Conservation (phyloP, 2,113 vertebrate species). For the Ammodramus savannarum region DNA sequence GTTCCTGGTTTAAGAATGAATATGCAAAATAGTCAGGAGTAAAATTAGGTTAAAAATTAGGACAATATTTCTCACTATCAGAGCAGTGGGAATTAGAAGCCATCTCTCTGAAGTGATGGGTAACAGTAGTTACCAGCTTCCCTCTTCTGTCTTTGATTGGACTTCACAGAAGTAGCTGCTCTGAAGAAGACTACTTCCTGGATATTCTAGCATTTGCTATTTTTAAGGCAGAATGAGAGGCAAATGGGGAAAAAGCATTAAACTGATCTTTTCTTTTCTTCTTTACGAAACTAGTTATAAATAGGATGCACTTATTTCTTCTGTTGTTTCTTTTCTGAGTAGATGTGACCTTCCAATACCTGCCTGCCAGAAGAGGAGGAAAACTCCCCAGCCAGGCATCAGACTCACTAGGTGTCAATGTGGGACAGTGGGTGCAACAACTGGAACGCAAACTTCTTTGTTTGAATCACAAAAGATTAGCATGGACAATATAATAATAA, state of each 20-base stretch:
- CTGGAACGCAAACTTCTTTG: not conserved
- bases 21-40: not conserved
- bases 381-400: not conserved
- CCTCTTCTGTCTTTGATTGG: not conserved
- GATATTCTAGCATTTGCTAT: not conserved
- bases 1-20: not conserved
- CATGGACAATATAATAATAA: no score
- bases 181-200: not conserved
- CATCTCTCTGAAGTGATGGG: not conserved
- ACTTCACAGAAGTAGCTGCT: not conserved
- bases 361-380: not conserved
- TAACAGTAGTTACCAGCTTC: not conserved
- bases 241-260: not conserved
- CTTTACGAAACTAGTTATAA: not conserved
- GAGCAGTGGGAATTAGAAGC: not conserved
- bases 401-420: not conserved
- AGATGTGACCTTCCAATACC: not conserved
- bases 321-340: not conserved
- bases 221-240: not conserved
- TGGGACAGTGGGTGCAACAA: not conserved
- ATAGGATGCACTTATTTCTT: not conserved
- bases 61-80: not conserved
- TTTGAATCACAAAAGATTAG: not conserved
- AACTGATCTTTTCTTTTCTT: not conserved
- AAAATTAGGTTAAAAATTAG: not conserved